These are phyloP conservation scores for Drosophila nigromelanica DNA, from an alignment of 1,140 invertebrate genomes.

Conservation along the genomic window DNA sequence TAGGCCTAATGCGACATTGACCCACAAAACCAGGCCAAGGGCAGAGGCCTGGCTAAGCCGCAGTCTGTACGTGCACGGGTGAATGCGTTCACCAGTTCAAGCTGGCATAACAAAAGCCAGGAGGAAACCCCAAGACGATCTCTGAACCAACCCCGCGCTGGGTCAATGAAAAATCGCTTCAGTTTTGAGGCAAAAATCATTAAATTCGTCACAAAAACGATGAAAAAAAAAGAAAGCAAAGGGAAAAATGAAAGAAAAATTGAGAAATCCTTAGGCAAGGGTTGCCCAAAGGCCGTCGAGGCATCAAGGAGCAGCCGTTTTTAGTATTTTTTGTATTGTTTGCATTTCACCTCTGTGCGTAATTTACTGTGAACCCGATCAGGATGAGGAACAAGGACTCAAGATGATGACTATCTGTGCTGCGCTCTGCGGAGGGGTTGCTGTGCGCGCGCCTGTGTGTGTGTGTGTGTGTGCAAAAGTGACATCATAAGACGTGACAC, in stretches of 20 bases:
- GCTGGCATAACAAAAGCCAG: conserved; percentile 66
- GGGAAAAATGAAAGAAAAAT: conserved; percentile 48
- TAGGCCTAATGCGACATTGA: conserved; percentile 66
- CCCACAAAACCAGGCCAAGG: conserved; percentile 58
- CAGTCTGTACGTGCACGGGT: conserved; percentile 62
- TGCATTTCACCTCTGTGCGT: conserved; percentile 78
- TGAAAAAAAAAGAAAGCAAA: conserved; percentile 50
- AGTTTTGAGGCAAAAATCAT: conserved; percentile 80
- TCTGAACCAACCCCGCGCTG: conserved; percentile 67
- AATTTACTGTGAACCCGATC: conserved; percentile 81
- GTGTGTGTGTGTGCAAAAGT: conserved; percentile 50
- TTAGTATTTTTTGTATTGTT: conserved; percentile 52
- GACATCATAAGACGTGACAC: conserved; percentile 81
- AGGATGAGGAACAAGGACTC: conserved; percentile 12
- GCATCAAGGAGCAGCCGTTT: conserved; percentile 38
- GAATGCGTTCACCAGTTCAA: conserved; percentile 71
- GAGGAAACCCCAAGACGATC: conserved; percentile 58
- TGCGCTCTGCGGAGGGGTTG: conserved; percentile 38
- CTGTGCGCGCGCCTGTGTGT: conserved; percentile 1
- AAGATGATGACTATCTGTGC: conserved; percentile 61
- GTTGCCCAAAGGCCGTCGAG: conserved; percentile 58
- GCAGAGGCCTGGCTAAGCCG: conserved; percentile 38
- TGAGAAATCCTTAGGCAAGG: conserved; percentile 51
- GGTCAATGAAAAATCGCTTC: conserved; percentile 80
- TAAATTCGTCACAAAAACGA: conserved; percentile 73